phyloP scores from a whole-genome alignment of 2,797 vertebrate species.

The Melopsittacus undulatus region DNA sequence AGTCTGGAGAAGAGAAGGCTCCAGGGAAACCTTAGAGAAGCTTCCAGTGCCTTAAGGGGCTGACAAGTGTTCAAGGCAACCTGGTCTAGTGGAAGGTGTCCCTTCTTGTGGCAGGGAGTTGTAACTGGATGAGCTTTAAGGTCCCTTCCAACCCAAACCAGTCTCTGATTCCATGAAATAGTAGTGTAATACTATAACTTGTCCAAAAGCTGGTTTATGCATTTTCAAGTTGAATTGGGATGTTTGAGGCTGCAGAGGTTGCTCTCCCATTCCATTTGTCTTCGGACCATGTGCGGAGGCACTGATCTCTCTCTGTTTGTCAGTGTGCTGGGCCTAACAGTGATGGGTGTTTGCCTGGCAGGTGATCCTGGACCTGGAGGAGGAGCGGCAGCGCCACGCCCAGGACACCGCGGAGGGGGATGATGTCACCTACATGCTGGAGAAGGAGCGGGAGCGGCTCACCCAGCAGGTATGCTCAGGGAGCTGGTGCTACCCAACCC shows the following conservation, averaged over 20 bases:
- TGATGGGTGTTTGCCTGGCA: conserved; percentile 57
- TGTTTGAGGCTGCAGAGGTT: not conserved
- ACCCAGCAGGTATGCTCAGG: conserved; percentile 87
- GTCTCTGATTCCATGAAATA: not conserved
- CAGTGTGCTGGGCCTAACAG: not conserved
- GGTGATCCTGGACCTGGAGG: conserved; percentile 95
- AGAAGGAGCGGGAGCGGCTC: conserved; percentile 90
- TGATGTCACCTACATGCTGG: conserved; percentile 92
- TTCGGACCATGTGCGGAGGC: fast-evolving
- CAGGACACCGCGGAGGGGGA: conserved; percentile 90
- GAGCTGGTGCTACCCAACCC: not conserved
- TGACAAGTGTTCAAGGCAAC: not conserved
- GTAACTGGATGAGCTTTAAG: not conserved
- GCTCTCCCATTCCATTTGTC: fast-evolving
- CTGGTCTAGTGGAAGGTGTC: not conserved
- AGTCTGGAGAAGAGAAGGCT: not conserved
- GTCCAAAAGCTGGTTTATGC: not conserved
- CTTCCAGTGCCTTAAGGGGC: not conserved
- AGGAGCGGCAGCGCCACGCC: conserved; percentile 86
- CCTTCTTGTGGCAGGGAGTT: not conserved
- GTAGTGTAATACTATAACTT: fast-evolving
- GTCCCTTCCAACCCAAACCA: not conserved
- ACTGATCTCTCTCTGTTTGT: not conserved
- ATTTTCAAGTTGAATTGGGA: fast-evolving
- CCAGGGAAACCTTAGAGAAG: not conserved